Evolutionary conservation across 2,888 invertebrate genomes (phyloP).

Genomic region (Tetragonisca angustula): DNA sequence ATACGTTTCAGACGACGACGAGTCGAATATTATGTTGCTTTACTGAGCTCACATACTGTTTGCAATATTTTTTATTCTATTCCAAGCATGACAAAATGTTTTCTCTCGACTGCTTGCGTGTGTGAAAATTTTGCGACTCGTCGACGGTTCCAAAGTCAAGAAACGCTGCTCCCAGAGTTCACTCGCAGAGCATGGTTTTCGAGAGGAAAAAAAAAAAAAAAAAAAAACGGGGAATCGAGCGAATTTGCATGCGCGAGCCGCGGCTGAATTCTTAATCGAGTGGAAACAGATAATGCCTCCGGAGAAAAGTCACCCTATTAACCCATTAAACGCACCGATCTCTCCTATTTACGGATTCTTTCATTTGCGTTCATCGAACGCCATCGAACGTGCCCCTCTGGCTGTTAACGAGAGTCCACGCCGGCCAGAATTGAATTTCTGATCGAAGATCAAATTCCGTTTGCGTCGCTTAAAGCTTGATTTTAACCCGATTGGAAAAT

Average conservation of each 20-base stretch:
- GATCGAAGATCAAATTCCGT: background rate
- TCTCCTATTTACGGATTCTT: conserved; percentile 27
- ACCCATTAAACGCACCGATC: conserved; percentile 53
- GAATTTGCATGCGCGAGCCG: conserved; percentile 46
- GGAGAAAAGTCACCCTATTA: conserved; percentile 55
- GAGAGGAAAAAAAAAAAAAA: background rate
- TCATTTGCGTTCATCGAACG: background rate
- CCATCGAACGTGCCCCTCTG: background rate
- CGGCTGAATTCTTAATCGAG: conserved; percentile 50
- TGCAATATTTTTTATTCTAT: no score
- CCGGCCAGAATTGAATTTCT: background rate
- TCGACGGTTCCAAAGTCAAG: no score
- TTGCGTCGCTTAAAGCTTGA: background rate
- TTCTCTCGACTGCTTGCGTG: no score
- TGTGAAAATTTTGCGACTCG: no score
- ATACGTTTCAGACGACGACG: no score
- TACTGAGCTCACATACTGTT: no score
- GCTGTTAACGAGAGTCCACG: background rate
- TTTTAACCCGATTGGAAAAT: background rate
- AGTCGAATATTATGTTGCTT: no score
- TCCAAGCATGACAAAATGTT: no score
- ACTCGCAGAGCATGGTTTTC: background rate
- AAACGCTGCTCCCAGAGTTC: no score
- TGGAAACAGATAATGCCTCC: conserved; percentile 50
- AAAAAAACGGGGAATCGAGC: conserved; percentile 26